These are phyloP conservation scores for Microctenopoma steveboyesi DNA, from an alignment of 2,797 vertebrate species.

Conservation along the genomic window DNA sequence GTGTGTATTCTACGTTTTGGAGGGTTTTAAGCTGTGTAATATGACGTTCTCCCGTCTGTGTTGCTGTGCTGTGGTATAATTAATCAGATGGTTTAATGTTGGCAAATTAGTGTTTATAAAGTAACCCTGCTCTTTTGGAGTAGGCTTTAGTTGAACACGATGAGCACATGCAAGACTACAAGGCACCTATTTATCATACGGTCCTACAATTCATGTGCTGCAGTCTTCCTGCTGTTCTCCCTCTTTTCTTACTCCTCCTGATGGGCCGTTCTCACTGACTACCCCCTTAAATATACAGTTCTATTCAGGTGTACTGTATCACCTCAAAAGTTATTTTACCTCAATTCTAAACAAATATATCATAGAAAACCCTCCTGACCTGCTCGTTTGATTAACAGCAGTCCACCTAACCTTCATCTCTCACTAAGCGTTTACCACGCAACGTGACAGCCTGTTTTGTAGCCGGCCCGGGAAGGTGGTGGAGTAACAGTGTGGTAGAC, in stretches of 20 bases:
- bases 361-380: conserved; percentile 50
- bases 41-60: conserved; percentile 43
- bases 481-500: conserved; percentile 18
- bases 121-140: conserved; percentile 68
- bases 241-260: neutral
- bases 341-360: conserved; percentile 65
- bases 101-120: conserved; percentile 74
- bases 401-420: conserved; percentile 27
- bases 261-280: conserved; percentile 23
- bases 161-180: conserved; percentile 58
- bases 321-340: conserved; percentile 52
- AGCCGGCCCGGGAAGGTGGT: neutral
- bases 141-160: conserved; percentile 72
- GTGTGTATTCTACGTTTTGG: conserved; percentile 36
- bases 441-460: conserved; percentile 46
- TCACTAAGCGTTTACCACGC: conserved; percentile 61
- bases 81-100: conserved; percentile 78
- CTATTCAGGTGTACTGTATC: conserved; percentile 28
- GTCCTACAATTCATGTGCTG: conserved; percentile 51
- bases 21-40: conserved; percentile 44
- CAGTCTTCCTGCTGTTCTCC: conserved; percentile 13
- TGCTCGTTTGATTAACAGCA: conserved; percentile 66
- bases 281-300: conserved; percentile 35
- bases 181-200: conserved; percentile 69
- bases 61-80: conserved; percentile 65